These are phyloP conservation scores for Acrossocheilus wenchowensis DNA, from an alignment of 2,797 vertebrate species.

Conservation along the genomic window DNA sequence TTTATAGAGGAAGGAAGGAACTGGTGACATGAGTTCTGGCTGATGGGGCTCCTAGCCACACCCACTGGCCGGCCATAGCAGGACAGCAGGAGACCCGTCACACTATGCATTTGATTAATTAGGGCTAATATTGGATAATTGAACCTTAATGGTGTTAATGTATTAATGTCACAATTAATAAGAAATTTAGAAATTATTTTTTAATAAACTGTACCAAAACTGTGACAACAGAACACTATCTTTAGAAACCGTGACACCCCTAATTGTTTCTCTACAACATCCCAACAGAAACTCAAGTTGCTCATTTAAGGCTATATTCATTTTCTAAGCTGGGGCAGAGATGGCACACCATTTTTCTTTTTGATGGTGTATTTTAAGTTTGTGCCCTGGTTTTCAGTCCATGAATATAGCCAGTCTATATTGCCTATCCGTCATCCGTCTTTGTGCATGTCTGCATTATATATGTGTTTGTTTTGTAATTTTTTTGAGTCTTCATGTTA, in stretches of 20 bases:
- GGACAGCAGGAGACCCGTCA: not conserved
- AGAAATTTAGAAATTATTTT: not conserved
- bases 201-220: not conserved
- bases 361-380: constrained; percentile 8
- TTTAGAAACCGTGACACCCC: constrained; percentile 9
- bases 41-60: no score
- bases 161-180: not conserved
- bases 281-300: constrained; percentile 27
- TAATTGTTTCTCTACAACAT: constrained; percentile 20
- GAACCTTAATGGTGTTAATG: not conserved
- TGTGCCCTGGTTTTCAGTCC: constrained; percentile 11
- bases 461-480: constrained; percentile 16
- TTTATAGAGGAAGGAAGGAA: no score
- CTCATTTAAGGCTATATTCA: constrained; percentile 9
- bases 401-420: constrained; percentile 1
- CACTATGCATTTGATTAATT: not conserved
- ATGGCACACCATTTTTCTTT: constrained; percentile 2
- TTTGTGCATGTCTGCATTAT: constrained; percentile 29
- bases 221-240: not conserved
- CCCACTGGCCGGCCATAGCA: no score
- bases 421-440: not conserved
- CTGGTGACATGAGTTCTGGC: no score
- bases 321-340: constrained; percentile 13
- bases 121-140: not conserved
- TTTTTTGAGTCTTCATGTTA: not conserved